Evolutionary conservation across 2,113 vertebrate genomes (phyloP), one percentile per base, ranked within the genome.

Genomic region (Gopherus evgoodei): DNA sequence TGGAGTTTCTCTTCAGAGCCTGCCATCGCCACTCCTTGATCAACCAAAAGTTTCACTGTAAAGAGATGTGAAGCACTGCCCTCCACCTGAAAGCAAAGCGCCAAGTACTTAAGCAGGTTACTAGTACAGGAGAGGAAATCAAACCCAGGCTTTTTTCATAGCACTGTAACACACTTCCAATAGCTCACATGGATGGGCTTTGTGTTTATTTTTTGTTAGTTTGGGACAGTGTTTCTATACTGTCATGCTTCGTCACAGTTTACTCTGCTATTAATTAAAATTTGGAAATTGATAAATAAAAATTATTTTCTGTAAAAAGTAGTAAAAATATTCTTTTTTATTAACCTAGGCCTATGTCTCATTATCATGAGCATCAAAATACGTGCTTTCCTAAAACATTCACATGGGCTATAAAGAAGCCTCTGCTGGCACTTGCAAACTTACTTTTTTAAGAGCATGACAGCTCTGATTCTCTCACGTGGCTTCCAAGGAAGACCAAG

Each of bases 341-440:
- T n/a, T 75, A 31, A 56, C 49, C 47, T 76, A 25, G 44, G 31
- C 29, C 75, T 50, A 31, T 69, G 31, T 11, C 17, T 27, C 56
- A 2, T 11, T 2, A 4, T 0, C 0, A 38, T 29, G 83, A 83
- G 42, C 42, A 80, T 38, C 78, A 81, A 78, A 83, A 21, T 0
- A 0, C 52, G 75, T 35, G 31, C 56, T 27, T 83, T 87, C 84
- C 76, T 11, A 78, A 47, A 47, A 12, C 9, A 78, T 14, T 27
- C 75, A 78, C 75, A 27, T 14, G 22, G 42, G 25, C 38, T 24
- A 13, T 42, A 76, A 76, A 44, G 42, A 50, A 69, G 47, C 59
- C 12, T 25, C 44, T 4, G 1, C 0, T 2, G 25, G 16, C 22
- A 1, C 4, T 80, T 72, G 44, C 47, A 57, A 57, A 8, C 5